Evolutionary conservation across 2,888 invertebrate species (phyloP), one percentile per base, ranked within the genome.

Genomic region (Coecobrya sp.): DNA sequence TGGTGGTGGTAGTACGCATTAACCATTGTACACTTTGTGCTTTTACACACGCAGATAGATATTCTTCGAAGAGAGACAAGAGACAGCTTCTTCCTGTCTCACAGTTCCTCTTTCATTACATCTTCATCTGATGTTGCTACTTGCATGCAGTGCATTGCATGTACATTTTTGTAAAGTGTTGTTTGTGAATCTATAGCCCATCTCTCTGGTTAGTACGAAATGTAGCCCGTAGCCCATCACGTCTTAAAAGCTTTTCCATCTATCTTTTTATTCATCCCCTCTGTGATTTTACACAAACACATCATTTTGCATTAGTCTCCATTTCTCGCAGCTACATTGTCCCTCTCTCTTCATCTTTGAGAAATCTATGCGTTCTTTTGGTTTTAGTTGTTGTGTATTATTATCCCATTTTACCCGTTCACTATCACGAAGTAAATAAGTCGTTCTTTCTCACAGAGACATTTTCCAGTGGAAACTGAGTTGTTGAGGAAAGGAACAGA

Each of bases 71-170:
- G 86, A 70, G 86, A 86, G 91, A 91, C 91, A 86, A 30, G 91
- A 86, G 91, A 91, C 91, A 91, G 86, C 91, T 86, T 91, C 91
- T 91, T 91, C 91, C 91, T 91, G 91, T 86, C 91, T 85, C 65
- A 36, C 59, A 52, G 45, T 16, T 52, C n/a, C 55, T 81, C 42
- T 62, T 65, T 65, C 62, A 45, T 84, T 84, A 10, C 86, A 19
- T 73, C 19, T 45, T 49, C 49, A 27, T 49, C 27, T 16, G 19
- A 42, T 8, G 19, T 11, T 36, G 25, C 36, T 30, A 65, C 62
- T 25, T 16, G n/a, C 16, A 0, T 19, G n/a, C 36, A 70, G 3
- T 19, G n/a, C 36, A 70, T 36, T 36, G 70, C n/a, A 27, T 11
- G 13, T 30, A 49, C 79, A 22, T 45, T 79, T 16, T 62, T 55